Evolutionary conservation across 2,888 invertebrate genomes (phyloP), one percentile per base, ranked within the genome.

Genomic region (Boloria selene): DNA sequence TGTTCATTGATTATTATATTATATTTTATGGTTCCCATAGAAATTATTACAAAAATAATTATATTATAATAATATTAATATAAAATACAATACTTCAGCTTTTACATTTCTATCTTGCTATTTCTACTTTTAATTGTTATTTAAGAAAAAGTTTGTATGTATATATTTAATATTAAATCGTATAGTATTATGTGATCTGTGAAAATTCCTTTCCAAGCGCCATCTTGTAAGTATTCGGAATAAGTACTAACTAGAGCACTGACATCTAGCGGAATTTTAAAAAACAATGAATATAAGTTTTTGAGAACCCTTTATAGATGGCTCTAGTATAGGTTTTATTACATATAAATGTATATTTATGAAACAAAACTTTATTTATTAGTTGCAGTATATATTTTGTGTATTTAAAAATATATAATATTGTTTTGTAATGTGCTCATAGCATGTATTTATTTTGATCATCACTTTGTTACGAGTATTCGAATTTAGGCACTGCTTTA

Each of bases 401-500:
- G 7, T 2, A 38, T 42, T n/a, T n/a, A 10, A 22, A 14, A 26
- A 10, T 22, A 13, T 22, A 22, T 22, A 22, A 22, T 22, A 22
- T 22, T 22, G 22, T 22, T 22, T 17, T 18, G 0, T 17, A 0
- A 6, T 38, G 14, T 14, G 18, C 42, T 38, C 14, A 4, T 17
- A 38, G 13, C 1, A 22, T 13, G 2, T 13, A 16, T 22, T 26
- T 7, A 50, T n/a, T 16, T 3, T 6, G 42, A 7, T 3, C 5
- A 42, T 13, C 42, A 7, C 26, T 58, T 38, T 52, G 4, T 55
- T 64, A 65, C 63, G 52, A 67, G 53, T 70, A 73, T 72, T 63
- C 70, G 65, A 58, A 49, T 61, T 53, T 45, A 52, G 64, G 16
- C 5, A 74, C 85, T 88, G 84, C 72, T 88, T 88, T 85, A 86